Evolutionary conservation across 2,113 vertebrate genomes (phyloP).

Genomic region (Channa argus): DNA sequence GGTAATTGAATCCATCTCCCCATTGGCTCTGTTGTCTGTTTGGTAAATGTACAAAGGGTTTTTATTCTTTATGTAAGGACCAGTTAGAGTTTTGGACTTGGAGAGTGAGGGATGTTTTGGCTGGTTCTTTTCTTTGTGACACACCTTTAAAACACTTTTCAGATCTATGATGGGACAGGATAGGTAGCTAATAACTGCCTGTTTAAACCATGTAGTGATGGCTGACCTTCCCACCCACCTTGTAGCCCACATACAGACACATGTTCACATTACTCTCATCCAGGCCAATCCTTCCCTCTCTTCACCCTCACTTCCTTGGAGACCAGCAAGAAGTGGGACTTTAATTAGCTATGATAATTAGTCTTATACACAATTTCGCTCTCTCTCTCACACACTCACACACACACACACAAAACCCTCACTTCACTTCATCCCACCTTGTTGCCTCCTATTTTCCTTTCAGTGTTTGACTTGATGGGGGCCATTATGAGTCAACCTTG

Average conservation of each 20-base stretch:
- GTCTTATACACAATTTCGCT: conserved; percentile 25
- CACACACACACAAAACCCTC: conserved; percentile 26
- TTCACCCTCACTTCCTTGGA: conserved; percentile 58
- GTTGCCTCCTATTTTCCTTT: conserved; percentile 41
- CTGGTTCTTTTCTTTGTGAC: too few relatives aligned
- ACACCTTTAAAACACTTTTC: too few relatives aligned
- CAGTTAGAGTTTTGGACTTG: not conserved
- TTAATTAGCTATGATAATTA: conserved; percentile 81
- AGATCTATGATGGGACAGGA: too few relatives aligned
- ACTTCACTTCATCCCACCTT: conserved; percentile 48
- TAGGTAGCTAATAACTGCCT: too few relatives aligned
- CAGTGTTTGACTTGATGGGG: conserved; percentile 26
- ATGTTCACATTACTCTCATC: conserved; percentile 44
- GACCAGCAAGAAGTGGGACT: conserved; percentile 74
- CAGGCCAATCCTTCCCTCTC: conserved; percentile 48
- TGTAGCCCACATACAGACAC: not conserved
- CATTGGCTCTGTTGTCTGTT: not conserved
- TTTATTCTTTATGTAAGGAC: not conserved
- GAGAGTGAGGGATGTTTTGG: too few relatives aligned
- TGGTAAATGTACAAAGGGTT: not conserved
- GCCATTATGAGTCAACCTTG: not conserved
- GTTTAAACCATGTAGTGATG: not conserved
- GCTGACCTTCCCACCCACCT: not conserved
- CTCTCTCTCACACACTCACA: conserved; percentile 9
- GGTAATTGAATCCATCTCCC: not conserved